Percentiles rank a stretch among this genome's conserved stretches.
These are phyloP conservation scores for Ophion costatus DNA, from an alignment of 2,888 invertebrate genomes.

Conservation along the genomic window DNA sequence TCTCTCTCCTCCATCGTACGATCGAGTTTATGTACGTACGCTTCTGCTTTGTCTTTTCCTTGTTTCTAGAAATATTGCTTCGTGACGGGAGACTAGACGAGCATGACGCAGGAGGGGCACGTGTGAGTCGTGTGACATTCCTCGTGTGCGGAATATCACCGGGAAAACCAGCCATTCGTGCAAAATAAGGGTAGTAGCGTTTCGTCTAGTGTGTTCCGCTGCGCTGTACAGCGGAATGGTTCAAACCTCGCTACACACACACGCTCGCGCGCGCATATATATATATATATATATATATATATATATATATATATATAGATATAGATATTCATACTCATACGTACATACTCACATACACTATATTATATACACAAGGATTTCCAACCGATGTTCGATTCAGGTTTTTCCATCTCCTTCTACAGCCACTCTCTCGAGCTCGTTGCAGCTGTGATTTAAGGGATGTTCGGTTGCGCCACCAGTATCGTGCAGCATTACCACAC, in stretches of 20 bases:
- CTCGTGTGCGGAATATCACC: slow-evolving; percentile 43
- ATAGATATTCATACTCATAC: slow-evolving; percentile 41
- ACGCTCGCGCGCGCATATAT: not conserved
- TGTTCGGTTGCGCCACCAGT: slow-evolving; percentile 63
- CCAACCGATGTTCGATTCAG: slow-evolving; percentile 44
- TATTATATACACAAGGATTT: slow-evolving; percentile 48
- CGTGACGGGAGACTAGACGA: slow-evolving; percentile 31
- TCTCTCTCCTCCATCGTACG: slow-evolving; percentile 16
- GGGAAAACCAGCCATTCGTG: slow-evolving; percentile 7
- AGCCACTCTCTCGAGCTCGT: slow-evolving; percentile 35
- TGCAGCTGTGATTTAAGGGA: slow-evolving; percentile 76
- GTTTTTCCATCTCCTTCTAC: slow-evolving; percentile 41
- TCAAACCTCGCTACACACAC: slow-evolving; percentile 4
- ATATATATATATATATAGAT: not conserved
- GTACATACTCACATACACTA: too few relatives aligned
- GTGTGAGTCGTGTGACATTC: slow-evolving; percentile 39
- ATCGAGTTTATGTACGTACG: not conserved
- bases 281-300: not conserved
- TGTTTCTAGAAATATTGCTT: slow-evolving; percentile 51
- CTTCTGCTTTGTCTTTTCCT: slow-evolving; percentile 25
- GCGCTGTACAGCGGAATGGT: slow-evolving; percentile 13
- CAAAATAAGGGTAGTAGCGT: slow-evolving; percentile 6
- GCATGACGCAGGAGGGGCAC: not conserved
- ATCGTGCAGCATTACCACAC: slow-evolving; percentile 42
- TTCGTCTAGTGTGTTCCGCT: slow-evolving; percentile 10